Percentiles rank a stretch among this genome's conserved stretches.
Conservation (phyloP, 2,797 vertebrate genomes). For the Oophaga sylvatica region DNA sequence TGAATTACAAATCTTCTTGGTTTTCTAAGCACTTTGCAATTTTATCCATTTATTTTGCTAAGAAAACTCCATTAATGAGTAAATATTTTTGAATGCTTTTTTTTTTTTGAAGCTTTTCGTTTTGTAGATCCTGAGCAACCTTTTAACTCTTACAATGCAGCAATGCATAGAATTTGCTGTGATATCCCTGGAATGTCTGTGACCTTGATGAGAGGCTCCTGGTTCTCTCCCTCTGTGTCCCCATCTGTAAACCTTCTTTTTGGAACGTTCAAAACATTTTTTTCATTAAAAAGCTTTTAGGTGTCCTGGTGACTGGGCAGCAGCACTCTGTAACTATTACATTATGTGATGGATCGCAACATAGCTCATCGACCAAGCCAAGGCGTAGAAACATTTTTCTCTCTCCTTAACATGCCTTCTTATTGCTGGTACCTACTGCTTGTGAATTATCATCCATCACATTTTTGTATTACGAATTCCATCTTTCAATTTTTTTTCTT, state of each 20-base stretch:
- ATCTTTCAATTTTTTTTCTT: not conserved
- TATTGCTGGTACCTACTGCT: slow-evolving; percentile 16
- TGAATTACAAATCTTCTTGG: no score
- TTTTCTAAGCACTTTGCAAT: no score
- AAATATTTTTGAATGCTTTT: no score
- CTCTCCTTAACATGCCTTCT: slow-evolving; percentile 44
- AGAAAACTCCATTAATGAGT: no score
- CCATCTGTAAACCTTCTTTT: slow-evolving; percentile 60
- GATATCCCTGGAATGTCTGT: not conserved
- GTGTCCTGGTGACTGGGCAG: slow-evolving; percentile 56
- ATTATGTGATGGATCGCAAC: slow-evolving; percentile 53
- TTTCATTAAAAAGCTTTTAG: slow-evolving; percentile 62
- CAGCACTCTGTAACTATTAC: slow-evolving; percentile 58
- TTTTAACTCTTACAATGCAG: not conserved
- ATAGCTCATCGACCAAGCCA: slow-evolving; percentile 60
- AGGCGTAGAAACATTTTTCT: slow-evolving; percentile 57
- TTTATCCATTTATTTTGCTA: no score
- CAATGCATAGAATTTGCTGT: not conserved
- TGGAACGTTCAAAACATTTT: slow-evolving; percentile 54
- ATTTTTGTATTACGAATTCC: not conserved
- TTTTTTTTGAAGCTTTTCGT: no score
- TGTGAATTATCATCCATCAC: slow-evolving; percentile 51
- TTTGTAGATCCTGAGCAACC: no score
- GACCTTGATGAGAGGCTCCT: slow-evolving; percentile 43
- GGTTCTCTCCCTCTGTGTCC: slow-evolving; percentile 22